phyloP scores from a whole-genome alignment of 2,888 invertebrate species.

The Perithous albicinctus region DNA sequence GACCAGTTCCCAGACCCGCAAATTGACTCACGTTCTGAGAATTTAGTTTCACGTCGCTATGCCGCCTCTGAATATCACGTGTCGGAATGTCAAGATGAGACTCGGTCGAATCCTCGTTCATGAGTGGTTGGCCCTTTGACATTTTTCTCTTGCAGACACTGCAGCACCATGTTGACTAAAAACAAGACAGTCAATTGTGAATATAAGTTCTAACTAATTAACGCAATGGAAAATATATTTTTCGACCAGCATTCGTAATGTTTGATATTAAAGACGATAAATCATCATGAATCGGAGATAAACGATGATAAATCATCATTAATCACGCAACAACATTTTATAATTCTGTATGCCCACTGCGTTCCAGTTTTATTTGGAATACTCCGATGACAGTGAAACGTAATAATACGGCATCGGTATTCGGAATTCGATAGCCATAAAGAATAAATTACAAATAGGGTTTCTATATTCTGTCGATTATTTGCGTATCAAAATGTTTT shows the following conservation, averaged over 20 bases:
- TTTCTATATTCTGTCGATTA: background rate
- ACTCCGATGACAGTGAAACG: background rate
- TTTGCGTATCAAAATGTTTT: background rate
- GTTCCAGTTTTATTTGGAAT: background rate
- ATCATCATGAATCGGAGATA: background rate
- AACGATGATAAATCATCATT: no score
- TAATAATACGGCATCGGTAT: background rate
- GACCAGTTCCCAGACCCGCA: conserved; percentile 86
- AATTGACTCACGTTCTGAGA: conserved; percentile 84
- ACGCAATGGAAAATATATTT: background rate
- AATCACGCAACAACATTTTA: background rate
- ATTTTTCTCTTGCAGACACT: conserved; percentile 95
- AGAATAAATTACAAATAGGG: background rate
- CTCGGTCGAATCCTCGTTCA: conserved; percentile 93
- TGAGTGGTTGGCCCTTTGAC: conserved; percentile 89
- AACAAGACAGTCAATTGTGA: background rate
- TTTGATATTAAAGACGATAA: background rate
- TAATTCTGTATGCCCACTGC: background rate
- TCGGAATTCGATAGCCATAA: background rate
- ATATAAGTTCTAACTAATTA: background rate
- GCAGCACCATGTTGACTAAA: conserved; percentile 93
- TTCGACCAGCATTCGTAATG: no score
- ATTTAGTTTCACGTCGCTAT: conserved; percentile 91
- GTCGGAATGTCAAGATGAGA: conserved; percentile 93
- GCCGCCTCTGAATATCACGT: conserved; percentile 92